phyloP scores from a whole-genome alignment of 1,140 invertebrate species.

The Trinorchestia longiramus region DNA sequence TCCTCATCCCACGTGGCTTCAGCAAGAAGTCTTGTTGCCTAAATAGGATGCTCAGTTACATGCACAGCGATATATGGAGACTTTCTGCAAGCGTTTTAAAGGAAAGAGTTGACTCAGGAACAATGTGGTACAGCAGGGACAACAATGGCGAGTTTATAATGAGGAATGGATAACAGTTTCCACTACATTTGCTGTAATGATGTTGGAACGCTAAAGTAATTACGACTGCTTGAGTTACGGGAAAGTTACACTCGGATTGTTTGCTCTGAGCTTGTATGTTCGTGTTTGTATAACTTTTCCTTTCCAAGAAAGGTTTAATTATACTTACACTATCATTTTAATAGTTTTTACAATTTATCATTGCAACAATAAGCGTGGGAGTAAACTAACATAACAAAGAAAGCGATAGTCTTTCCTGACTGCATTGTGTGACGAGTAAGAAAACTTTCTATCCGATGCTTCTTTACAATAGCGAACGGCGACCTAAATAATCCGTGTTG shows the following conservation, averaged over 20 bases:
- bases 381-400: not conserved
- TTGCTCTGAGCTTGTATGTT: not conserved
- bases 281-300: not conserved
- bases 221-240: not conserved
- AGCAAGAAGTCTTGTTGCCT: too few species aligned
- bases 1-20: too few species aligned
- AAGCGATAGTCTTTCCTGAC: not conserved
- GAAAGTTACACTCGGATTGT: not conserved
- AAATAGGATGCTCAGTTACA: too few species aligned
- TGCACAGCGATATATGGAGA: too few species aligned
- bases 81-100: too few species aligned
- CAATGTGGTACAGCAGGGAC: not conserved
- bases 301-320: not conserved
- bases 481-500: not conserved
- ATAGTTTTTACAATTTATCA: not conserved
- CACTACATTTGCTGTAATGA: not conserved
- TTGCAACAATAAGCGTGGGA: not conserved
- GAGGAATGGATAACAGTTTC: not conserved
- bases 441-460: not conserved
- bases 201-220: not conserved
- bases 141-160: not conserved
- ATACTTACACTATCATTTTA: not conserved
- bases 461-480: not conserved
- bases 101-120: not conserved
- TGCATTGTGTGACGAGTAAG: not conserved